Evolutionary conservation across 2,888 invertebrate genomes (phyloP).

Genomic region (Gortyna flavago): DNA sequence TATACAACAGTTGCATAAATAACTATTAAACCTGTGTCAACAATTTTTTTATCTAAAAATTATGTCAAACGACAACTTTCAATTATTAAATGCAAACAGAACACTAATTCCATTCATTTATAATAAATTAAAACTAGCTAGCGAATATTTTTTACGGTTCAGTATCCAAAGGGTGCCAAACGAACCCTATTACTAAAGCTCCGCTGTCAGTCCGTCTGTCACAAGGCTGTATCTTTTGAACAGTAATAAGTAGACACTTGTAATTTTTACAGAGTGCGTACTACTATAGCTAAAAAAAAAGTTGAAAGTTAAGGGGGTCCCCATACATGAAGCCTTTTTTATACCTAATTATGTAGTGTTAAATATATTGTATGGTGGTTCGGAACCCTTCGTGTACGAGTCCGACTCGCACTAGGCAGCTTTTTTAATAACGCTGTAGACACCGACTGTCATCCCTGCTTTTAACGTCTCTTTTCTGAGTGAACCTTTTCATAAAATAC

Average conservation of each 20-base stretch:
- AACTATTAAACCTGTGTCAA: not conserved
- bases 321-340: not conserved
- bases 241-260: not conserved
- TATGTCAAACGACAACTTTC: not conserved
- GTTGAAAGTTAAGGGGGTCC: not conserved
- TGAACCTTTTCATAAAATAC: conserved; percentile 36
- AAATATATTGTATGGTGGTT: no score
- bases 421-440: no score
- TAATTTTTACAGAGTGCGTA: not conserved
- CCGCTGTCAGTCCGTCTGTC: no score
- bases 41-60: no score
- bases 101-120: not conserved
- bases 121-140: conserved; percentile 16
- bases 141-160: not conserved
- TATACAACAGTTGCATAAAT: no score
- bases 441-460: no score
- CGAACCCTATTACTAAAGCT: not conserved
- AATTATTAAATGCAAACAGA: not conserved
- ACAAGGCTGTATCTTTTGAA: no score
- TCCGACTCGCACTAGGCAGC: no score
- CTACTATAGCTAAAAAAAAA: not conserved
- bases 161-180: not conserved
- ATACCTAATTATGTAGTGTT: no score
- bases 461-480: no score
- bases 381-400: no score